Evolutionary conservation across 2,797 vertebrate species (phyloP).

Genomic region (Clarias fuscus): DNA sequence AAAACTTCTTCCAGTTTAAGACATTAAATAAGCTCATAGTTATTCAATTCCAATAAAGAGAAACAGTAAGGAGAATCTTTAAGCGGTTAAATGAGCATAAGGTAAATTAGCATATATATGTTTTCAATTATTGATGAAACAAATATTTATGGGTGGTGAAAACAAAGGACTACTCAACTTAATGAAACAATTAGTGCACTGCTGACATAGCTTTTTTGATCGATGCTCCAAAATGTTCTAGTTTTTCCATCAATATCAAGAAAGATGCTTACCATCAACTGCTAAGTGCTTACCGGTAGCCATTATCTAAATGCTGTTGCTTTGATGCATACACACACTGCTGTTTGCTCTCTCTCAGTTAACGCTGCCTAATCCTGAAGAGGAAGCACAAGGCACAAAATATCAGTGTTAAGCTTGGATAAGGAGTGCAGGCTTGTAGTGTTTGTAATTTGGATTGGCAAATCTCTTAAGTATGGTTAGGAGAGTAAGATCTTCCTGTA

Average conservation of each 20-base stretch:
- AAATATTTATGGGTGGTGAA: background rate
- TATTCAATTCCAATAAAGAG: too few relatives aligned
- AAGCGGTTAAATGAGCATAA: too few relatives aligned
- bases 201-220: background rate
- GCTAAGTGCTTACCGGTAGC: slow-evolving; percentile 26
- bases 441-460: background rate
- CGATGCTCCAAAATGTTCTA: background rate
- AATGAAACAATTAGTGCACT: background rate
- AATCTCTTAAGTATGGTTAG: slow-evolving; percentile 9
- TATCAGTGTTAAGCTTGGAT: slow-evolving; percentile 7
- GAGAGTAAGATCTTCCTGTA: background rate
- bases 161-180: background rate
- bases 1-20: too few relatives aligned
- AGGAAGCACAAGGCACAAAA: slow-evolving; percentile 2
- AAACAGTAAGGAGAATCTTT: too few relatives aligned
- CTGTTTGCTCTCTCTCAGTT: background rate
- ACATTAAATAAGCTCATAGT: too few relatives aligned
- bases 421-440: slow-evolving; percentile 20
- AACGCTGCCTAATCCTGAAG: slow-evolving; percentile 27
- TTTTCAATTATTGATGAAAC: background rate
- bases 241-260: slow-evolving; percentile 15
- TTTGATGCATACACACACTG: background rate
- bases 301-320: slow-evolving; percentile 27
- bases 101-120: background rate
- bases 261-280: slow-evolving; percentile 13